Evolutionary conservation across 2,113 vertebrate species (phyloP).

Genomic region (Odocoileus virginianus): DNA sequence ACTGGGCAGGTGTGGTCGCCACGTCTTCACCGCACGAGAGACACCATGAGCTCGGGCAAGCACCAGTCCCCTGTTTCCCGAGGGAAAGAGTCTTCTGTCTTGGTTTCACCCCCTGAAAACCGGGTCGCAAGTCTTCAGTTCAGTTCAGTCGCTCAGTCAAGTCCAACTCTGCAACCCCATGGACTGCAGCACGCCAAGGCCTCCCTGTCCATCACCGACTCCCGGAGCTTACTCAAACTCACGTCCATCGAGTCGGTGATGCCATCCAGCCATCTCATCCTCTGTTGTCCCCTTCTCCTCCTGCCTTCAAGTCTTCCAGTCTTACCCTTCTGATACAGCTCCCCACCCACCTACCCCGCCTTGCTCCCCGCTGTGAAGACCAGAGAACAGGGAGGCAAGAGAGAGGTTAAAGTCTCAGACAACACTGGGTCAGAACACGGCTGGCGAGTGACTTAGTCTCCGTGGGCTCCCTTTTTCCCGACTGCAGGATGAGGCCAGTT

Average conservation of each 20-base stretch:
- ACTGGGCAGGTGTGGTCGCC: neutral
- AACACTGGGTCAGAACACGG: neutral
- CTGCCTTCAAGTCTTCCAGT: neutral
- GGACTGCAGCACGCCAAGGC: neutral
- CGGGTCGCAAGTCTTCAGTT: neutral
- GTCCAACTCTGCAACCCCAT: neutral
- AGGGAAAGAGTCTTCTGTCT: neutral
- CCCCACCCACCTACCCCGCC: neutral
- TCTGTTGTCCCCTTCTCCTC: neutral
- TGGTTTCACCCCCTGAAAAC: neutral
- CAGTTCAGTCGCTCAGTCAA: neutral
- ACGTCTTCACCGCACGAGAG: accelerated
- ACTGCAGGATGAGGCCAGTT: neutral
- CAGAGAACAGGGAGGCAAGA: neutral
- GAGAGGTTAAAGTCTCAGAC: neutral
- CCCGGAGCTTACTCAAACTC: neutral
- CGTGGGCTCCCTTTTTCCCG: neutral
- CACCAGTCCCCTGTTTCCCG: neutral
- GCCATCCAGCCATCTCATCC: neutral
- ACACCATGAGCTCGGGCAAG: too few relatives aligned
- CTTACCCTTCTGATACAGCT: neutral
- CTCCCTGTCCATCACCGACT: neutral
- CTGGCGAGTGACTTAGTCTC: neutral
- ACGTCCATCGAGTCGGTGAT: neutral
- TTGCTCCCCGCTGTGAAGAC: neutral